These are phyloP conservation scores for Scaptomyza polygonia DNA, from an alignment of 2,888 invertebrate genomes.

Conservation along the genomic window DNA sequence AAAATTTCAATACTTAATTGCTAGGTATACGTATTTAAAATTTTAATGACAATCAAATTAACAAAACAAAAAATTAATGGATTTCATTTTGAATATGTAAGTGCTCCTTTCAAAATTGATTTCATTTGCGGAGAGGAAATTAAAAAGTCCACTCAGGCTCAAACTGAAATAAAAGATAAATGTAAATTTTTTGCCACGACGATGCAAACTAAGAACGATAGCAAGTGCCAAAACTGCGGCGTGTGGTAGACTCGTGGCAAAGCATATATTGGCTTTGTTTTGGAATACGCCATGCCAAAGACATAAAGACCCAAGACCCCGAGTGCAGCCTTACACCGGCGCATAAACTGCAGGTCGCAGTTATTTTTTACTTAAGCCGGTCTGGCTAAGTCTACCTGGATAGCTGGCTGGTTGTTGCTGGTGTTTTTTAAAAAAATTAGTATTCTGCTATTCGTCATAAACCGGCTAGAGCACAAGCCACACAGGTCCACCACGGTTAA, in stretches of 20 bases:
- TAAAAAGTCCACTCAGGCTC: constrained; percentile 76
- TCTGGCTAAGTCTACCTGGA: constrained; percentile 37
- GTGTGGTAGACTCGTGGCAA: constrained; percentile 83
- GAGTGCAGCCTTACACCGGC: constrained; percentile 46
- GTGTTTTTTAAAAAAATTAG: constrained; percentile 34
- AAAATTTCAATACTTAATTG: no score
- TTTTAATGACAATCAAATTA: no score
- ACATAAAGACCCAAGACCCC: constrained; percentile 20
- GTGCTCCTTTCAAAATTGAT: constrained; percentile 65
- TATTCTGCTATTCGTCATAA: constrained; percentile 74
- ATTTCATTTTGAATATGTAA: constrained; percentile 36
- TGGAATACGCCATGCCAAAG: constrained; percentile 20
- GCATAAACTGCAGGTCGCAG: constrained; percentile 42
- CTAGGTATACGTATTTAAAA: no score
- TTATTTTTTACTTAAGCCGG: constrained; percentile 36
- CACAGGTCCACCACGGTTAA: constrained; percentile 4
- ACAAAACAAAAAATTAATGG: constrained; percentile 3
- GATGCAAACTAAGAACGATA: constrained; percentile 46
- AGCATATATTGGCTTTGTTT: constrained; percentile 43
- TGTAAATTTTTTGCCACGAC: constrained; percentile 69
- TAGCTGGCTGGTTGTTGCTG: constrained; percentile 33
- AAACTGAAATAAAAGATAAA: constrained; percentile 77
- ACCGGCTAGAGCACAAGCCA: constrained; percentile 58
- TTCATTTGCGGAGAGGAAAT: constrained; percentile 77
- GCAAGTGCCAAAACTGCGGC: constrained; percentile 75